Conservation (phyloP, 2,113 vertebrate genomes). For the Cathartes aura region DNA sequence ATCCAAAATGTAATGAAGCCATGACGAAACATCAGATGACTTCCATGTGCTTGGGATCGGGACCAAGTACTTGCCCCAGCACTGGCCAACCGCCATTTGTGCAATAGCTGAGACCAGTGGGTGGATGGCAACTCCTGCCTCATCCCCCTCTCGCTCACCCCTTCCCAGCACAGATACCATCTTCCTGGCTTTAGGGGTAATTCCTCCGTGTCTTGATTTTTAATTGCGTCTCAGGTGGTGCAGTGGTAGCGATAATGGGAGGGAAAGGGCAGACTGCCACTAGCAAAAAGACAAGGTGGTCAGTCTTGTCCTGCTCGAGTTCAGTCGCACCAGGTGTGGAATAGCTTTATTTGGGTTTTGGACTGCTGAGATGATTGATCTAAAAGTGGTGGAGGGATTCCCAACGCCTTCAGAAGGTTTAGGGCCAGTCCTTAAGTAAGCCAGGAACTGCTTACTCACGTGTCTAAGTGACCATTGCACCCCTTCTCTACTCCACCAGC, state of each 20-base stretch:
- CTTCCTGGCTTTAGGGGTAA: slow-evolving; percentile 43
- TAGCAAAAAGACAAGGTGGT: neutral
- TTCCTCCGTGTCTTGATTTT: slow-evolving; percentile 7
- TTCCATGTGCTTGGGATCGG: slow-evolving; percentile 17
- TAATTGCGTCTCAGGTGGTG: neutral
- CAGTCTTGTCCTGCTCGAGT: neutral
- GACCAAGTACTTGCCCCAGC: slow-evolving; percentile 12
- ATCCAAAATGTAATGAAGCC: slow-evolving; percentile 19
- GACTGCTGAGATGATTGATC: neutral
- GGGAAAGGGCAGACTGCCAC: neutral
- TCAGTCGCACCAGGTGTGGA: neutral
- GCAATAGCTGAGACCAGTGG: slow-evolving; percentile 20
- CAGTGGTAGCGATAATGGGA: neutral
- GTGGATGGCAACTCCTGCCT: neutral
- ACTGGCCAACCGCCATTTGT: neutral
- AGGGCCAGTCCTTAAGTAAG: neutral
- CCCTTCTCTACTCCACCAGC: neutral
- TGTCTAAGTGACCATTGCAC: neutral
- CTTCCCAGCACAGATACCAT: slow-evolving; percentile 35
- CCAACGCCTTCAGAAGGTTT: neutral
- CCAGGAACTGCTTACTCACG: neutral
- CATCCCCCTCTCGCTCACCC: neutral
- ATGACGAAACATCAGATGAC: slow-evolving; percentile 49
- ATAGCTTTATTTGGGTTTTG: neutral
- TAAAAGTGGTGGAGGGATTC: neutral